Evolutionary conservation across 2,113 vertebrate species (phyloP).

Genomic region (Tor tambroides): DNA sequence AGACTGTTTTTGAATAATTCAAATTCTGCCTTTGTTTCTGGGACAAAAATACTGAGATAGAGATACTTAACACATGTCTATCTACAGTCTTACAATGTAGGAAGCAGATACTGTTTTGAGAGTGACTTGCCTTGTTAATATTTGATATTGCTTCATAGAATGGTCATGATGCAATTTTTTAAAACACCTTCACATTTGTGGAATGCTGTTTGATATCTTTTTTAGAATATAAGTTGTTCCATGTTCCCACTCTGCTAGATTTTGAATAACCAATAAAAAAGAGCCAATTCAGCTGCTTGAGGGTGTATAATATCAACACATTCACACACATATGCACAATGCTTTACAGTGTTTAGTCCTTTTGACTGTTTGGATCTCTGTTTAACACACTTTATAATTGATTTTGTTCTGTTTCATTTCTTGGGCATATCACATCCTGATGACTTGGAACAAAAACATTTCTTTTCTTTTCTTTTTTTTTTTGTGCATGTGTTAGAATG

Average conservation of each 20-base stretch:
- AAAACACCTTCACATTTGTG: neutral
- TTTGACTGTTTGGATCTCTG: neutral
- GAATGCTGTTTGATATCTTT: neutral
- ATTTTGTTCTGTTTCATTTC: too few relatives aligned
- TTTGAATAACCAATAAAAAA: slow-evolving; percentile 49
- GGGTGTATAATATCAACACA: slow-evolving; percentile 37
- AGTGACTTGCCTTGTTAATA: neutral
- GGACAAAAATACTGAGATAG: neutral
- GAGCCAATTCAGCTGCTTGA: slow-evolving; percentile 60
- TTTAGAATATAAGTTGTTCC: slow-evolving; percentile 33
- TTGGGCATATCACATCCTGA: too few relatives aligned
- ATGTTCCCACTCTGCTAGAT: slow-evolving; percentile 73
- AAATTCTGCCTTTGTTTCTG: too few relatives aligned
- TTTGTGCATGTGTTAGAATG: neutral
- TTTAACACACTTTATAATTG: neutral
- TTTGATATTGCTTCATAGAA: neutral
- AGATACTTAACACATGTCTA: neutral
- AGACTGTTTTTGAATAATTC: neutral
- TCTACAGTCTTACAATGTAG: neutral
- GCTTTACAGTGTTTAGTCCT: neutral
- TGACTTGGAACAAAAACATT: neutral
- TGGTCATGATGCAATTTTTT: neutral
- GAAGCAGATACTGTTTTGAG: neutral
- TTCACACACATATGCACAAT: slow-evolving; percentile 63
- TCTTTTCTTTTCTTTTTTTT: neutral